Percentiles rank a stretch among this genome's conserved stretches.
Evolutionary conservation across 2,113 vertebrate genomes (phyloP).

Genomic region (Leucoraja erinaceus): DNA sequence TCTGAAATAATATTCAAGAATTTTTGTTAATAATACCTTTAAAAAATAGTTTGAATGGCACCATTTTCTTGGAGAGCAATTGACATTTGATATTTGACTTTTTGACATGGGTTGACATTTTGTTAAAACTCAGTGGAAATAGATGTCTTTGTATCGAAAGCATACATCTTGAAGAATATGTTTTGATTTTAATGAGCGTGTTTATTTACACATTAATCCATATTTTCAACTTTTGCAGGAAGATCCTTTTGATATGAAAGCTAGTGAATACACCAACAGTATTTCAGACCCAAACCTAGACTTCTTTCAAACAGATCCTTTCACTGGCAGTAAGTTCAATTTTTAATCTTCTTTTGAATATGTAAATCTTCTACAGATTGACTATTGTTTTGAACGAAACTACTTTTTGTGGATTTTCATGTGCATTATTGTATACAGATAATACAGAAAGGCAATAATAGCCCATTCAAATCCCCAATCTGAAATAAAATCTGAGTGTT

Average conservation of each 20-base stretch:
- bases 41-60: background rate
- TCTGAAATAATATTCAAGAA: background rate
- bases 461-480: background rate
- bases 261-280: constrained; percentile 52
- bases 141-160: background rate
- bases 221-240: constrained; percentile 56
- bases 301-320: constrained; percentile 91
- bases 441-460: background rate
- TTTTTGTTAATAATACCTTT: background rate
- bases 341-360: background rate
- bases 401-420: background rate
- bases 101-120: background rate
- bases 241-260: constrained; percentile 69
- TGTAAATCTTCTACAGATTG: background rate
- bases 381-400: background rate
- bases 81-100: no score
- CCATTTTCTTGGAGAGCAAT: background rate
- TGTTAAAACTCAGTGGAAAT: background rate
- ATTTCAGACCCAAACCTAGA: constrained; percentile 67
- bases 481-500: background rate
- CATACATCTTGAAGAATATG: background rate
- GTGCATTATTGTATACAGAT: background rate
- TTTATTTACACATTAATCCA: background rate
- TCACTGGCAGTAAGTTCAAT: constrained; percentile 80
- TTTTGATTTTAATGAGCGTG: background rate